Base-by-base conservation (phyloP, 2,888 invertebrate species). In the Metalampra italica region DNA sequence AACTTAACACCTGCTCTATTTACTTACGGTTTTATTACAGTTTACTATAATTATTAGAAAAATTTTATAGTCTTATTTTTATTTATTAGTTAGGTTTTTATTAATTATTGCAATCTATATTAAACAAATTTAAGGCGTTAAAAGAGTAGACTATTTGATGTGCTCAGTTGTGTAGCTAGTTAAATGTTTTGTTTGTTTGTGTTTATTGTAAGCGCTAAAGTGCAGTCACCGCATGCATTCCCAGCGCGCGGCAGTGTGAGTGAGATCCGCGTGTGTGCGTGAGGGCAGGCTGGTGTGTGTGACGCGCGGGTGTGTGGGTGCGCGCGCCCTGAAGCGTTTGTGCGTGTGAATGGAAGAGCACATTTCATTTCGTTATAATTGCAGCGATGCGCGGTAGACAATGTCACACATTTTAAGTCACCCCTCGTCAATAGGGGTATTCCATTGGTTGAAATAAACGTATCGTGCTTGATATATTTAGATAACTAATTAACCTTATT, bases 201-300 rank as follows among this genome's bases (percentile, higher is more conserved):
- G 78, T 89, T 88, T 87, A 85, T 85, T 83, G 85, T 85, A 82
- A 80, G 78, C 82, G 84, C 75, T 83, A 80, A 84, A 88, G 88
- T 89, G 88, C 88, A 88, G 87, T 88, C 88, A 88, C 87, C 87
- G 88, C 87, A 76, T 85, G 87, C 88, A 87, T 88, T 88, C 86
- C 79, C 86, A 78, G 60, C 68, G 72, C 62, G 57, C 54, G 69
- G 46, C 58, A 56, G 83, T 85, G 83, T 82, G 83, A 66, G 83
- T 75, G 71, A 50, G 52, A 41, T 38, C 59, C 53, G 59, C 30
- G 39, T 12, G 70, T 68, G 79, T 77, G 80, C 69, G 77, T 69
- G 71, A 52, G 50, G 52, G 49, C 50, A 55, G 56, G 59, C 44
- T 55, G 56, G 84, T 83, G 85, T 78, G 85, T 66, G 86, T 80